Base-by-base conservation (phyloP, 1,140 invertebrate species). In the Drusus annulatus region DNA sequence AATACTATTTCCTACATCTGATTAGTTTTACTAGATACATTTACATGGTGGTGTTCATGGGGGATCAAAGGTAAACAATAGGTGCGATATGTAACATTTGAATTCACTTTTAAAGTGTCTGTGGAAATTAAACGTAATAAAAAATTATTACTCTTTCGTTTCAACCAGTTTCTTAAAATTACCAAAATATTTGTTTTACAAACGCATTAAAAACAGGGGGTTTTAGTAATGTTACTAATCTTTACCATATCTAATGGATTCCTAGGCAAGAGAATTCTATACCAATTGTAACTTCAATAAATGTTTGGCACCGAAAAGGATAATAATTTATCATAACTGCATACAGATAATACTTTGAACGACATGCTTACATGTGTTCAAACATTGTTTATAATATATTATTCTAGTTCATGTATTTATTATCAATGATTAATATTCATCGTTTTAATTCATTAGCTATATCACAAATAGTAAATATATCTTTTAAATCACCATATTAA, bases 1-100 rank as follows among this genome's bases (percentile, higher is more conserved):
- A 21, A 19, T 71, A 71, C 10, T 52, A 31, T 60, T 19, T 17
- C 45, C 23, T 56, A 60, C 54, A 56, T 54, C 21, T 52, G 71
- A 58, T 52, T 52, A 50, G 15, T n/a, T 50, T 74, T 74, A 54
- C 5, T 31, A 74, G 15, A n/a, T 74, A 74, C 31, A 74, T 54
- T 74, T 52, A 74, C 25, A 28, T 56, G 15, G 23, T 62, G 54
- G 54, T 76, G 74, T 76, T 76, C 50, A 51, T 74, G 52, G 17
- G 71, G 28, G 1, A 4, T n/a, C 10, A 76, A 21, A 56, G 16
- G 31, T 52, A 60, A 58, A 60, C 25, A 76, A 60, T 76, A 15
- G 17, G 54, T 76, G 54, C 54, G 58, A 76, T 60, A 60, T 62
- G 74, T 58, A 76, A 60, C 58, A 76, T 76, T 76, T 76, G 58